Base-by-base conservation (phyloP, 1,140 invertebrate genomes). In the Megathymus violae region DNA sequence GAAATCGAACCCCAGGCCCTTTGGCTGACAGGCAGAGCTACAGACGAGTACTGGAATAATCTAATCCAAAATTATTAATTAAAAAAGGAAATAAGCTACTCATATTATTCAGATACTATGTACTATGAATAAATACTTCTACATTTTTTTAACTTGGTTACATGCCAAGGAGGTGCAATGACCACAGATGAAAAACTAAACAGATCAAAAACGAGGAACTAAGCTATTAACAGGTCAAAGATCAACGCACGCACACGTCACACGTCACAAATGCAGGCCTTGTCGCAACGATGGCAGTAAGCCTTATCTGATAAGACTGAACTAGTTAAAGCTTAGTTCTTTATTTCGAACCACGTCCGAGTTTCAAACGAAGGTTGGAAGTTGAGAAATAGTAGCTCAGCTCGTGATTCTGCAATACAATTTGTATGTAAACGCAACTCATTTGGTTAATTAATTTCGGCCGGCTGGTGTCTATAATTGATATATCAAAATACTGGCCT, bases 401-500 rank as follows among this genome's bases (percentile, higher is more conserved):
- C 9, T 50, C 7, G 14, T 4, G 15, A 17, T 36, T 52, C 31
- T 9, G 48, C 16, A 52, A 52, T 16, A 38, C 48, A 36, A 52
- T 52, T 52, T 52, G 40, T 52, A 52, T 52, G 48, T 34, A 52
- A 52, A 52, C 15, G 27, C 19, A 13, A 54, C 16, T 48, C 36
- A 68, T 47, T 48, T 63, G 31, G 66, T 63, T 68, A 68, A 60
- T 60, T 40, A 58, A 69, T 64, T 64, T 44, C 48, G 64, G 40
- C 52, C 48, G 61, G 31, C 56, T 46, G 38, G 22, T 58, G 52
- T 64, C 63, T 71, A 71, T 69, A 75, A 75, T 75, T 72, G 67
- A 71, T 69, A 69, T 64, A 76, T 76, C 46, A 73, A 76, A 70
- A 66, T 62, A 13, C 27, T 65, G 73, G 68, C 73, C 73, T 76